Evolutionary conservation across 2,888 invertebrate genomes (phyloP), one percentile per base, ranked within the genome.

Genomic region (Drosophila seclusa): DNA sequence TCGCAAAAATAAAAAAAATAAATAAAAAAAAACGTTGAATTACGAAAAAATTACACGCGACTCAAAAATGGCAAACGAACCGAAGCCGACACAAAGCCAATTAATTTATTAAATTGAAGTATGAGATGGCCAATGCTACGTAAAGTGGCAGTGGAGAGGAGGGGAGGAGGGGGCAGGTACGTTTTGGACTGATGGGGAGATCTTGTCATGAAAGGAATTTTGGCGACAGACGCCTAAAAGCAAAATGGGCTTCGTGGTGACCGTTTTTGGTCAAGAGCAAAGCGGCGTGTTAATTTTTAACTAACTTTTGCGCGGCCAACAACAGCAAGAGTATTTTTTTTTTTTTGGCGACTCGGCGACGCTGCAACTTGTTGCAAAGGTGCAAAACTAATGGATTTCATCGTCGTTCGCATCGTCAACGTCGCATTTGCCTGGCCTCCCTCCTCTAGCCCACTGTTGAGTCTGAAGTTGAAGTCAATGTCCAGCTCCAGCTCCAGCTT

Each of bases 71-170:
- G 72, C 58, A 73, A 83, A 67, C 76, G 82, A 78, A 66, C 72
- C 67, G 82, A 75, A 89, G 78, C 80, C 84, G 80, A 78, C 85
- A 82, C 89, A 84, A 90, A 92, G 91, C 92, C 91, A 92, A 92
- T 92, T 92, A 92, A 92, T 92, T 92, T 92, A 92, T 92, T 92
- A 91, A 92, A 92, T 92, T 92, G 91, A 92, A 91, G 92, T 90
- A 87, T 91, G 89, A 78, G 78, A 67, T 76, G 79, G 63, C 73
- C 78, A 78, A 66, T 77, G 74, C 57, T 61, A 48, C 40, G 49
- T 27, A 65, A 75, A 75, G 71, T 67, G 73, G 80, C 58, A 65
- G 13, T 24, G 24, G 8, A 18, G 45, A 18, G 2, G 29, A 8
- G 38, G 16, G 2, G 10, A 7, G 57, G 54, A 24, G 54, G 48